These are phyloP conservation scores for Collichthys lucidus DNA, from an alignment of 2,113 vertebrate genomes.

Conservation along the genomic window DNA sequence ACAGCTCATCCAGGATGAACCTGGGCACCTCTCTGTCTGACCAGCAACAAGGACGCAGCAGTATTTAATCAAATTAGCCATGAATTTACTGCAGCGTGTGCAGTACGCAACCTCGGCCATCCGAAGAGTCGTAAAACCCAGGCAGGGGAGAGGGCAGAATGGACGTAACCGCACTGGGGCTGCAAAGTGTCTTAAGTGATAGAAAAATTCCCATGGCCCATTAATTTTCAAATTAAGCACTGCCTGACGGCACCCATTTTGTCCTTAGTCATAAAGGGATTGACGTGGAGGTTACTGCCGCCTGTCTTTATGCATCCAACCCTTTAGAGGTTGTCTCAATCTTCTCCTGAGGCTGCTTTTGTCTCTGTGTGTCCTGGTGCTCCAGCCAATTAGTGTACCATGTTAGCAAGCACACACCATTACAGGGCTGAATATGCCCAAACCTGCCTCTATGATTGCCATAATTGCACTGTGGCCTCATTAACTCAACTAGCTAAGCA, in stretches of 20 bases:
- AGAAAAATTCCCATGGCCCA: conserved; percentile 70
- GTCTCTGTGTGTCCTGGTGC: conserved; percentile 52
- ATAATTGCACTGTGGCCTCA: conserved; percentile 72
- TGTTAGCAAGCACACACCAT: conserved; percentile 56
- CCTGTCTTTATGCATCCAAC: conserved; percentile 50
- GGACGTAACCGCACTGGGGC: conserved; percentile 36
- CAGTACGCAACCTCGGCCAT: conserved; percentile 48
- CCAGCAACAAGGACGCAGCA: conserved; percentile 61
- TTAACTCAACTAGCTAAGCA: conserved; percentile 65
- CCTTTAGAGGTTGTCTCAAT: conserved; percentile 43
- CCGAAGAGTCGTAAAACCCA: conserved; percentile 48
- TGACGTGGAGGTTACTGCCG: conserved; percentile 71
- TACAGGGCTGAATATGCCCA: conserved; percentile 72
- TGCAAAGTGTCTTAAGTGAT: conserved; percentile 73
- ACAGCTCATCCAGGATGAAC: conserved; percentile 26
- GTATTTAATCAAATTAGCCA: conserved; percentile 62
- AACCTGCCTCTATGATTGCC: conserved; percentile 75
- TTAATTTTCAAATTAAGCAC: conserved; percentile 81
- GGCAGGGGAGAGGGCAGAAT: conserved; percentile 35
- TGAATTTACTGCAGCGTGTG: conserved; percentile 62
- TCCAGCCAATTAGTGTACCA: conserved; percentile 74
- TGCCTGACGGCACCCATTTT: conserved; percentile 70
- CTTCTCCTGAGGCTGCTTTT: conserved; percentile 51
- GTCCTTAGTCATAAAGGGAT: conserved; percentile 83
- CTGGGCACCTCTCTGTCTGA: conserved; percentile 56